These are phyloP conservation scores for Rana temporaria DNA, from an alignment of 2,113 vertebrate species.

Conservation along the genomic window DNA sequence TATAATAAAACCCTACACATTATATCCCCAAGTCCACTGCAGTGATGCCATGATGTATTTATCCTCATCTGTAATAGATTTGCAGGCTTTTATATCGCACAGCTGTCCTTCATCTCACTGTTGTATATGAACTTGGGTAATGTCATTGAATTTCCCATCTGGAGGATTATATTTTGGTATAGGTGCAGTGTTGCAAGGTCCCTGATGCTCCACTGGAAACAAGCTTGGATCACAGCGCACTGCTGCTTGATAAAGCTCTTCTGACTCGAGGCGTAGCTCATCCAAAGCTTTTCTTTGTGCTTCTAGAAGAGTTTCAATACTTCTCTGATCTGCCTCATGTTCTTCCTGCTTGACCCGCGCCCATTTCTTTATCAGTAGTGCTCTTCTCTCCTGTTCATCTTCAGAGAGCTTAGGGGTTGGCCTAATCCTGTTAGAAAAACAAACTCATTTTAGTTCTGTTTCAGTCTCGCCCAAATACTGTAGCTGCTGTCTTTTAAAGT, in stretches of 20 bases:
- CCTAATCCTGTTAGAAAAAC: slow-evolving; percentile 72
- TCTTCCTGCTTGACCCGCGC: slow-evolving; percentile 81
- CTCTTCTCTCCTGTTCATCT: slow-evolving; percentile 85
- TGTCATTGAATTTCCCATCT: slow-evolving; percentile 85
- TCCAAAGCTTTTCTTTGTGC: slow-evolving; percentile 85
- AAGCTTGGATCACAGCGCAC: slow-evolving; percentile 76
- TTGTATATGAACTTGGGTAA: slow-evolving; percentile 87
- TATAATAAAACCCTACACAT: neutral
- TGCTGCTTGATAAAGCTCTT: slow-evolving; percentile 84
- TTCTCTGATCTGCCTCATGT: slow-evolving; percentile 75
- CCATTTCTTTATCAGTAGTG: slow-evolving; percentile 89
- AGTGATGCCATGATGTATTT: neutral
- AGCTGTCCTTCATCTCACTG: slow-evolving; percentile 65
- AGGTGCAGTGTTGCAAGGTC: slow-evolving; percentile 82
- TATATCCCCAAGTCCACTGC: neutral
- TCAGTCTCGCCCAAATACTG: no score
- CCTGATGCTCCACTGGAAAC: slow-evolving; percentile 83
- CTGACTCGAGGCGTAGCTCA: slow-evolving; percentile 83
- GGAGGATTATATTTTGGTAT: slow-evolving; percentile 80
- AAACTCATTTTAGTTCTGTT: rapidly evolving
- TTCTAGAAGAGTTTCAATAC: slow-evolving; percentile 72
- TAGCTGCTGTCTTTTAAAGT: no score
- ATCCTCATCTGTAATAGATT: neutral
- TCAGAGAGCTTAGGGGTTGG: slow-evolving; percentile 65
- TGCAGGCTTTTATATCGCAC: neutral